Evolutionary conservation across 2,888 invertebrate species (phyloP).

Genomic region (Napeogenes inachia): DNA sequence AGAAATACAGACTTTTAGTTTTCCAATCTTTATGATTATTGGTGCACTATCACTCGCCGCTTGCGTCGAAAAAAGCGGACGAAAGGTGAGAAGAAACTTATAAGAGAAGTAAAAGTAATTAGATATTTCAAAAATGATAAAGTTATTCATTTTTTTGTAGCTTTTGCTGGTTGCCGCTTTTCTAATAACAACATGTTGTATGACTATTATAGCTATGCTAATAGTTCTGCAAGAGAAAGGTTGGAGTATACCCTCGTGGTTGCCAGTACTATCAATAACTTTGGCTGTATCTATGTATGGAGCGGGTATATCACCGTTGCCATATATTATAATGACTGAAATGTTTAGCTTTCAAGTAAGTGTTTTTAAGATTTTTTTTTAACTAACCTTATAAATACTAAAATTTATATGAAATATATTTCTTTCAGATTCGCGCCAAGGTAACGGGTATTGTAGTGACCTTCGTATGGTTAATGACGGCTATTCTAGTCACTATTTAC

Average conservation of each 20-base stretch:
- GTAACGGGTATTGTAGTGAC: conserved; percentile 53
- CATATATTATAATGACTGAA: conserved; percentile 50
- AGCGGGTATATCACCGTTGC: conserved; percentile 44
- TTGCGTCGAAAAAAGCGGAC: conserved; percentile 54
- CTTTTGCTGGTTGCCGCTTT: conserved; percentile 35
- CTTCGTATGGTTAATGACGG: conserved; percentile 54
- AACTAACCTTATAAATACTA: no score
- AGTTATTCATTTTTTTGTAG: conserved; percentile 30
- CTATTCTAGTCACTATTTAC: conserved; percentile 40
- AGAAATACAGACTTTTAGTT: conserved; percentile 53
- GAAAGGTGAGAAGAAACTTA: conserved; percentile 46
- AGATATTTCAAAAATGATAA: not conserved
- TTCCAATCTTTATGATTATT: conserved; percentile 56
- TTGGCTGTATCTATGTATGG: conserved; percentile 40
- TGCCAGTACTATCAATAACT: conserved; percentile 40
- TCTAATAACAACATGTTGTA: conserved; percentile 32
- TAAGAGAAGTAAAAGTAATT: not conserved
- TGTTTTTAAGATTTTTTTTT: not conserved
- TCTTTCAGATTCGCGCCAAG: conserved; percentile 54
- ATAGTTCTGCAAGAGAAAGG: conserved; percentile 39
- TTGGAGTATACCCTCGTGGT: conserved; percentile 39
- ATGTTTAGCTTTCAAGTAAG: conserved; percentile 51
- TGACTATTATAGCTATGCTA: conserved; percentile 37
- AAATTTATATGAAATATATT: not conserved
- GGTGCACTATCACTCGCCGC: conserved; percentile 51